These are phyloP conservation scores for Cylindroiulus punctatus DNA, from an alignment of 2,888 invertebrate genomes.

Conservation along the genomic window DNA sequence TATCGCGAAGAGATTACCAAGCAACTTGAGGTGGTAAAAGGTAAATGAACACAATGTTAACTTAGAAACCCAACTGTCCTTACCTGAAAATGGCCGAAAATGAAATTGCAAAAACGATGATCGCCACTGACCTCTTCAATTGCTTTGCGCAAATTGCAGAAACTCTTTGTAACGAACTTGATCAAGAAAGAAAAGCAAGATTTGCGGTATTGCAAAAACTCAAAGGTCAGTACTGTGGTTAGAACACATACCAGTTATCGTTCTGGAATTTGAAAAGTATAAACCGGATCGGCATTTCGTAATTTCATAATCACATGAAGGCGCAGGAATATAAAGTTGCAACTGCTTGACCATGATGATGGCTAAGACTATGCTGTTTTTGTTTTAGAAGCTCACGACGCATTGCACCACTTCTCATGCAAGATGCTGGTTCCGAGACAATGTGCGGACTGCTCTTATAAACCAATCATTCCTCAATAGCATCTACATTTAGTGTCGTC, in stretches of 20 bases:
- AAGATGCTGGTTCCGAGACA: constrained; percentile 64
- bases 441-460: constrained; percentile 63
- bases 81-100: constrained; percentile 34
- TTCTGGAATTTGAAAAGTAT: background rate
- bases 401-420: constrained; percentile 65
- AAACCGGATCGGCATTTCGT: background rate
- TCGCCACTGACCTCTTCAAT: background rate
- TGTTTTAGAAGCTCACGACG: constrained; percentile 65
- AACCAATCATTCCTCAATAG: constrained; percentile 61
- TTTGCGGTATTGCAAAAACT: constrained; percentile 64
- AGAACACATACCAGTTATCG: background rate
- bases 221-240: constrained; percentile 63
- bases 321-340: background rate
- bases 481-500: constrained; percentile 49
- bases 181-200: constrained; percentile 64
- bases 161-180: constrained; percentile 64
- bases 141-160: constrained; percentile 60
- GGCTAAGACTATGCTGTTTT: constrained; percentile 51
- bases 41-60: constrained; percentile 59
- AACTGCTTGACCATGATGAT: background rate
- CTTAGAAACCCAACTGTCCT: background rate
- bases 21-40: constrained; percentile 65
- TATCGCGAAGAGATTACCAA: constrained; percentile 65
- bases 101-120: constrained; percentile 32
- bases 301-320: constrained; percentile 36